phyloP scores from a whole-genome alignment of 2,797 vertebrate genomes.

The Oophaga sylvatica region DNA sequence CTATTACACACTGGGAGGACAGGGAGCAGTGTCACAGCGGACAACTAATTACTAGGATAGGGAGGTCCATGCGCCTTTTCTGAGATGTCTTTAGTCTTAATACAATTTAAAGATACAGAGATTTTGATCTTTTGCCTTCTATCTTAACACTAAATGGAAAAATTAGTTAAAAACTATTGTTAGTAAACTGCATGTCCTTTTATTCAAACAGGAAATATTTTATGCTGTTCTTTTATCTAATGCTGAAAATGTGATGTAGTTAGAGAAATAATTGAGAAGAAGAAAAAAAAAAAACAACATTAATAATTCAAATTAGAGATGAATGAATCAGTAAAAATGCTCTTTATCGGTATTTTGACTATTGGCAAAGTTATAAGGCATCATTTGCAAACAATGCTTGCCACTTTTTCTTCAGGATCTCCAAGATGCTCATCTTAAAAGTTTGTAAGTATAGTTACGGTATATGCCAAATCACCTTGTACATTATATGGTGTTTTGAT shows the following conservation, averaged over 20 bases:
- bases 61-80: conserved; percentile 35
- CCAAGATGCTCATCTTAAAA: no score
- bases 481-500: no score
- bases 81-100: background rate
- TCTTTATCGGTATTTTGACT: background rate
- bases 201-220: background rate
- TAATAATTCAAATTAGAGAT: background rate
- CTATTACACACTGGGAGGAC: conserved; percentile 52
- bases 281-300: background rate
- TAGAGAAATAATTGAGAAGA: background rate
- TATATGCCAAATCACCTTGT: no score
- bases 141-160: no score
- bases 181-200: background rate
- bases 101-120: conserved; percentile 36
- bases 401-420: no score
- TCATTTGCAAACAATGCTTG: no score
- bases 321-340: background rate
- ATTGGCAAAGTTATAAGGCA: no score
- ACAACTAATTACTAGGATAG: conserved; percentile 53
- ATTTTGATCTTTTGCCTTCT: background rate
- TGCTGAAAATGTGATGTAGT: background rate
- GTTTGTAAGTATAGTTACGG: no score
- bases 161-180: background rate
- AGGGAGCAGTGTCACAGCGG: conserved; percentile 55
- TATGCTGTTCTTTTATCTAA: background rate